Base-by-base conservation (phyloP, 2,888 invertebrate genomes). In the Chelonus formosanus region DNA sequence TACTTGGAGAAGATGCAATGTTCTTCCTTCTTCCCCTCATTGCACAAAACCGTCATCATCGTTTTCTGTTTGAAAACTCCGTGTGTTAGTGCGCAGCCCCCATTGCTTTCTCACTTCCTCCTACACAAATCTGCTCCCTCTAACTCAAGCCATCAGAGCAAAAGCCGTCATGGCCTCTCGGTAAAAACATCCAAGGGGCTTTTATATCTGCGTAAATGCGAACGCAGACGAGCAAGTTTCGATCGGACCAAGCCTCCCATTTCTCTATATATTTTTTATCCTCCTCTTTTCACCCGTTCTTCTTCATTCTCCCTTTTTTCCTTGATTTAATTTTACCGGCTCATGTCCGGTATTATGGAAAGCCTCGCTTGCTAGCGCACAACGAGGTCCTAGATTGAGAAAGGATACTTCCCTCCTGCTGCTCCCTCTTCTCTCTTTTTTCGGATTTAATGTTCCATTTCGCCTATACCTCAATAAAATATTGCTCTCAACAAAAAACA, bases 141-240 rank as follows among this genome's bases (percentile, higher is more conserved):
- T 67, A 71, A 69, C 68, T 70, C 72, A 70, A 68, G 68, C 70
- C 69, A 67, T 67, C 65, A 67, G 68, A 67, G 65, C 70, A 69
- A 72, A 70, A 71, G 68, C 69, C 73, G 75, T 76, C 76, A 71
- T 74, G 74, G 74, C 74, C 70, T 76, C 75, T 75, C 73, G 53
- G 55, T 31, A 35, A 61, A 55, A 48, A 61, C 54, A 52, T 56
- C 40, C 56, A 47, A 45, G 47, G 64, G 52, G 75, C 75, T 78
- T 80, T 79, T 79, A 78, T 77, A 76, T 76, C 72, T 74, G 72
- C 72, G 72, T 76, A 68, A 70, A 81, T 78, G 75, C 72, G 74
- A 75, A 74, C 72, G 72, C 72, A 71, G 75, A 70, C 70, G 69
- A 72, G 73, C 69, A 69, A 73, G 73, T 71, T 74, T 77, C 74